Evolutionary conservation across 2,797 vertebrate species (phyloP).

Genomic region (Gadopsis bispinosus): DNA sequence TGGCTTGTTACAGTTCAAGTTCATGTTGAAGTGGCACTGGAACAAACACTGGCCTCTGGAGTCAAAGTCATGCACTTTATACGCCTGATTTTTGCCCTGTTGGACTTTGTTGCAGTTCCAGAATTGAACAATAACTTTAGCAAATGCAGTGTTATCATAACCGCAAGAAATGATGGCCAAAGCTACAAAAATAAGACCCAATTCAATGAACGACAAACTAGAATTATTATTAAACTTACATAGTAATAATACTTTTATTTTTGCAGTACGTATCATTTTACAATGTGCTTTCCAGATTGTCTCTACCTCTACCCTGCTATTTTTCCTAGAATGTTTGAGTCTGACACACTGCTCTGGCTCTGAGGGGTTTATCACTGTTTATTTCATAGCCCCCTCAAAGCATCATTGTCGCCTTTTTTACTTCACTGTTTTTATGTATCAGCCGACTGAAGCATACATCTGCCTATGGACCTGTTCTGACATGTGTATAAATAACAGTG

Average conservation of each 20-base stretch:
- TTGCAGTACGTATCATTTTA: background rate
- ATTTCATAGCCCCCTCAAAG: slow-evolving; percentile 47
- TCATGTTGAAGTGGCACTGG: too few species aligned
- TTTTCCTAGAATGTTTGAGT: slow-evolving; percentile 23
- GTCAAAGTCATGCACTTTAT: background rate
- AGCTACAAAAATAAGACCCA: background rate
- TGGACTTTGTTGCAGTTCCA: background rate
- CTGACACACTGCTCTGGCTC: slow-evolving; percentile 29
- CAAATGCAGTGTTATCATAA: background rate
- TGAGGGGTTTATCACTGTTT: slow-evolving; percentile 50
- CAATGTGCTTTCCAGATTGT: slow-evolving; percentile 16
- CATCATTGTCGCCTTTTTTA: slow-evolving; percentile 39
- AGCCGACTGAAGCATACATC: slow-evolving; percentile 43
- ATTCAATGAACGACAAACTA: background rate
- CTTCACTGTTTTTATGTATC: slow-evolving; percentile 35
- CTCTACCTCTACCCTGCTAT: background rate
- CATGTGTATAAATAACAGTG: slow-evolving; percentile 37
- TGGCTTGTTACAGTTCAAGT: background rate
- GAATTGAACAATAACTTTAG: background rate
- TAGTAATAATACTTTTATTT: slow-evolving; percentile 4
- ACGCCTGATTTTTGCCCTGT: background rate
- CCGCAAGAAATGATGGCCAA: background rate
- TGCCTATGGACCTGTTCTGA: slow-evolving; percentile 33
- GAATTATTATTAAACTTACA: background rate
- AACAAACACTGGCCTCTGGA: background rate